Evolutionary conservation across 2,888 invertebrate genomes (phyloP), one percentile per base, ranked within the genome.

Genomic region (Bembecia ichneumoniformis): DNA sequence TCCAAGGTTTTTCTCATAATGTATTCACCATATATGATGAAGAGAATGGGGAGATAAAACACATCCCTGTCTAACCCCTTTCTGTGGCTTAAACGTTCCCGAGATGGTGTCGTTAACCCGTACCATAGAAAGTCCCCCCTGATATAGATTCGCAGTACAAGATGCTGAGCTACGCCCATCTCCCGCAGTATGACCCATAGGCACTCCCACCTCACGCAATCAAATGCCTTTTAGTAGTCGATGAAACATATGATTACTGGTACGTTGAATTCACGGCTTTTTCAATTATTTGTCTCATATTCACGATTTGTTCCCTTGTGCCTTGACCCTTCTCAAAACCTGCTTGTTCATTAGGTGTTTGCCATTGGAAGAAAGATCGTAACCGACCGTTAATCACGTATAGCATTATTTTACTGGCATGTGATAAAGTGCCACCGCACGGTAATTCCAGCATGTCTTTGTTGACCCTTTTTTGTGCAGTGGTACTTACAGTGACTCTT

Each of bases 331-430:
- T 55, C 1, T 54, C 54, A 20, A 59, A 56, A 3, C 56, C 58
- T 1, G 58, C 55, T 43, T 59, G 55, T 13, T 55, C 55, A 10
- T 50, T 43, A 3, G 54, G 55, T 1, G 57, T 57, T 35, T 56
- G 49, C 43, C 51, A 36, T 9, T 47, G 36, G 3, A 51, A 11
- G 14, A 34, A 48, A 11, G 11, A 1, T 5, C n/a, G 3, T 3
- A 51, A 10, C 3, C 48, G 10, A 3, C 14, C 20, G 11, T 51
- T 51, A 1, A 54, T 53, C 1, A 57, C 20, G 16, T 54, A 48
- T 0, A 58, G 50, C 11, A 52, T 14, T 2, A 52, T 43, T 35
- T 53, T 51, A n/a, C 52, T 51, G 35, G 35, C 35, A 35, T 35
- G 2, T 7, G 35, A 35, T 7, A 35, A 9, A 51, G 45, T 3